phyloP scores from a whole-genome alignment of 2,113 vertebrate species.

The Oryzias curvinotus region DNA sequence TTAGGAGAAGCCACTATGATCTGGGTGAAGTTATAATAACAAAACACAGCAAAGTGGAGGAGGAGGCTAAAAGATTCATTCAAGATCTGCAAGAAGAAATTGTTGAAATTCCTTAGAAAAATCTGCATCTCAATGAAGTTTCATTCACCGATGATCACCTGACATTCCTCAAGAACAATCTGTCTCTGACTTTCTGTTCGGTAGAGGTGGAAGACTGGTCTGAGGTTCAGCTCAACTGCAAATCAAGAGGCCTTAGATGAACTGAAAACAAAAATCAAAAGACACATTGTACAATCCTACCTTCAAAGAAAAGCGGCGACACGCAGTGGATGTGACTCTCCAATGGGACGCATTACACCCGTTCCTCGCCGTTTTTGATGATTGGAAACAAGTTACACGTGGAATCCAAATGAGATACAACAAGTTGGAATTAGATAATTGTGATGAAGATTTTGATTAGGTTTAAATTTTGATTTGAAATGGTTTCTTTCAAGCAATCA shows the following conservation, averaged over 20 bases:
- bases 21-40: slow-evolving; percentile 29
- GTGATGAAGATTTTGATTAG: slow-evolving; percentile 33
- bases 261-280: slow-evolving; percentile 26
- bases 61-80: slow-evolving; percentile 14
- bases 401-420: neutral
- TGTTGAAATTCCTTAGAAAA: no score
- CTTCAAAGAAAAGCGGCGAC: slow-evolving; percentile 32
- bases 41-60: slow-evolving; percentile 27
- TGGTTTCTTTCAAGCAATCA: no score
- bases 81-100: no score
- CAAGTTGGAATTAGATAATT: neutral
- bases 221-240: neutral
- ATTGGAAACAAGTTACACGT: slow-evolving; percentile 42
- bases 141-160: no score
- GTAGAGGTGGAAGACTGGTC: no score
- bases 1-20: slow-evolving; percentile 43
- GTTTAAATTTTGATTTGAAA: no score
- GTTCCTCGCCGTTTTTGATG: slow-evolving; percentile 37
- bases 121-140: no score
- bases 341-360: slow-evolving; percentile 54
- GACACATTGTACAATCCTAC: slow-evolving; percentile 47
- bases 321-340: slow-evolving; percentile 49
- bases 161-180: no score
- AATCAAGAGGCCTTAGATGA: slow-evolving; percentile 5
- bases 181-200: no score